Conservation (phyloP, 2,888 invertebrate genomes). For the Leucophenga montana region DNA sequence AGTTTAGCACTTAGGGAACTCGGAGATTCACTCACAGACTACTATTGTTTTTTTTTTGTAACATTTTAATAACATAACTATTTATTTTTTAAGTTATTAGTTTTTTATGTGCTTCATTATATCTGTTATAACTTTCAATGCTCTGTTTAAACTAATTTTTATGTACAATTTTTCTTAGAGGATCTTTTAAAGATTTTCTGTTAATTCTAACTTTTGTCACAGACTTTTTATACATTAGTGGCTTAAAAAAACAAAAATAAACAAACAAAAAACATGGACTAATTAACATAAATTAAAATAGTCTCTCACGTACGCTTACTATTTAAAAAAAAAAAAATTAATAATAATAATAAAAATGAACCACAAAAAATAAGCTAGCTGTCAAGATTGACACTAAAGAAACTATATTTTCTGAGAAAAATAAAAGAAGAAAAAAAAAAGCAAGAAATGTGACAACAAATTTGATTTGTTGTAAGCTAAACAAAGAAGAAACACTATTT, state of each 20-base stretch:
- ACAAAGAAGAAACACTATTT: conserved; percentile 3
- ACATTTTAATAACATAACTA: not conserved
- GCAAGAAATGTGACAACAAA: conserved; percentile 6
- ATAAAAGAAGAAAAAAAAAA: not conserved
- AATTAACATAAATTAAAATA: too few relatives aligned
- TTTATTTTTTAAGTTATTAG: conserved; percentile 19
- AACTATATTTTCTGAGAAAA: conserved; percentile 7
- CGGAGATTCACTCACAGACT: conserved; percentile 25
- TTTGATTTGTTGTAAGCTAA: conserved; percentile 13
- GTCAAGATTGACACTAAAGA: conserved; percentile 6
- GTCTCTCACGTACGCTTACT: conserved; percentile 1
- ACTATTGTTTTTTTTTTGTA: conserved; percentile 5
- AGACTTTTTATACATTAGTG: conserved; percentile 19
- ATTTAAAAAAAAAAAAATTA: not conserved
- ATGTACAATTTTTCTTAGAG: not conserved
- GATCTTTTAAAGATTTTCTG: not conserved
- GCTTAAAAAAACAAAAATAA: not conserved
- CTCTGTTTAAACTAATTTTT: not conserved
- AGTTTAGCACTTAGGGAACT: conserved; percentile 24
- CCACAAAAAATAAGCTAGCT: conserved; percentile 14
- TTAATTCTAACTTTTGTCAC: not conserved
- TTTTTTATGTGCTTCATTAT: not conserved
- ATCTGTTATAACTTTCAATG: not conserved
- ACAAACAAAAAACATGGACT: too few relatives aligned
- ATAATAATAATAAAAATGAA: not conserved